Conservation (phyloP, 2,797 vertebrate genomes). For the Nothura maculosa region DNA sequence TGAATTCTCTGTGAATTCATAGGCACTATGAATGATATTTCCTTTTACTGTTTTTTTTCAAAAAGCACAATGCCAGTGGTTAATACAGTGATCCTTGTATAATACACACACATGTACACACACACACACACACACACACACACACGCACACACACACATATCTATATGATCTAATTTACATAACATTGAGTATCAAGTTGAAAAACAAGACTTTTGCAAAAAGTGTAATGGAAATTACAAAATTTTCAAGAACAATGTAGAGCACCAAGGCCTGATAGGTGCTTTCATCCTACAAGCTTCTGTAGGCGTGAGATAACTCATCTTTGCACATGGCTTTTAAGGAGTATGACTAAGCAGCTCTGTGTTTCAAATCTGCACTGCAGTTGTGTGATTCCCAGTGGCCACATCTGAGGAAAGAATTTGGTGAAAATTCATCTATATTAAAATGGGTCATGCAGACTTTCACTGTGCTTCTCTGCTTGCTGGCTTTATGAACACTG, state of each 20-base stretch:
- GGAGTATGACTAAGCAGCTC: no score
- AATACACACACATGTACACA: rapidly evolving
- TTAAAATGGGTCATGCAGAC: background rate
- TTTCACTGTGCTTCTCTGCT: background rate
- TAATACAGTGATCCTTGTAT: background rate
- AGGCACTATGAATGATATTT: background rate
- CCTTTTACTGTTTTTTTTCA: background rate
- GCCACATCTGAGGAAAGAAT: background rate
- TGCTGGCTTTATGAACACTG: background rate
- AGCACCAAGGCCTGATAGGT: background rate
- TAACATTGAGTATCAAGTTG: background rate
- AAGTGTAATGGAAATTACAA: background rate
- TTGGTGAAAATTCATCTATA: background rate
- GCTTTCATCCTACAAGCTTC: background rate
- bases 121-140: no score
- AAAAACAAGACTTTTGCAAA: background rate
- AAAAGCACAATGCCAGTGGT: background rate
- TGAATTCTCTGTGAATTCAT: background rate
- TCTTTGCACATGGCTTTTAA: rapidly evolving
- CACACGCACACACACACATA: rapidly evolving
- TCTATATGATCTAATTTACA: background rate
- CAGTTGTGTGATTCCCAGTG: background rate
- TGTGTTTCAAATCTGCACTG: background rate
- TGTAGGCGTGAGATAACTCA: background rate
- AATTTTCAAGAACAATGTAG: background rate